Percentiles rank a stretch among this genome's conserved stretches.
Evolutionary conservation across 2,113 vertebrate genomes (phyloP).

Genomic region (Merops nubicus): DNA sequence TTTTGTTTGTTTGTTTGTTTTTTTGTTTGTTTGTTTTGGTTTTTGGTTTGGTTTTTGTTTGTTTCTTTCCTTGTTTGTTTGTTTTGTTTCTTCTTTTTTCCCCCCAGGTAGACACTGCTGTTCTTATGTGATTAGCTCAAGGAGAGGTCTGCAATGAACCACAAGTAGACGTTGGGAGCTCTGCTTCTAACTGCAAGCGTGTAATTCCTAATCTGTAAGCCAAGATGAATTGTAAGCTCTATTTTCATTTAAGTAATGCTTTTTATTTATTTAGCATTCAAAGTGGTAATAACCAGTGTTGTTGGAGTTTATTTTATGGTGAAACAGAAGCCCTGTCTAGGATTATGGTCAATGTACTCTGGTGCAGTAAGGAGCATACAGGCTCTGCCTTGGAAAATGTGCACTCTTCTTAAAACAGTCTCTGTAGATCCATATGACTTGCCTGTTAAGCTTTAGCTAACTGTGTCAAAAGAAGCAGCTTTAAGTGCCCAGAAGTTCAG

Average conservation of each 20-base stretch:
- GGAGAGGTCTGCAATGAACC: neutral
- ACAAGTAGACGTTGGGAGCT: neutral
- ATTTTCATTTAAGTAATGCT: too few species aligned
- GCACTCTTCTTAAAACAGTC: neutral
- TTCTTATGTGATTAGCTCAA: neutral
- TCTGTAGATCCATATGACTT: neutral
- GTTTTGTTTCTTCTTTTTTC: too few species aligned
- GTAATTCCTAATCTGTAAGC: neutral
- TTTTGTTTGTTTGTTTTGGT: too few species aligned
- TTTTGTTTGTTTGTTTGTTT: too few species aligned
- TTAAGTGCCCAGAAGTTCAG: neutral
- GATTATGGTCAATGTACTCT: neutral
- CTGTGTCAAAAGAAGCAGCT: neutral
- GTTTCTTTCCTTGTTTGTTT: too few species aligned
- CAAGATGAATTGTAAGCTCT: neutral
- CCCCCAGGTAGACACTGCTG: neutral
- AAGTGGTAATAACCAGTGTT: neutral
- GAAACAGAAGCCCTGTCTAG: neutral
- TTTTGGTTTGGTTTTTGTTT: too few species aligned
- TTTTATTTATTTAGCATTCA: too few species aligned
- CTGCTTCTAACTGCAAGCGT: neutral
- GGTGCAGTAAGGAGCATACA: neutral
- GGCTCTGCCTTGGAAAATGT: neutral
- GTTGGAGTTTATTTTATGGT: neutral
- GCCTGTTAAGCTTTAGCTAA: neutral